These are phyloP conservation scores for Malurus elegans DNA, from an alignment of 2,113 vertebrate species.

Conservation along the genomic window DNA sequence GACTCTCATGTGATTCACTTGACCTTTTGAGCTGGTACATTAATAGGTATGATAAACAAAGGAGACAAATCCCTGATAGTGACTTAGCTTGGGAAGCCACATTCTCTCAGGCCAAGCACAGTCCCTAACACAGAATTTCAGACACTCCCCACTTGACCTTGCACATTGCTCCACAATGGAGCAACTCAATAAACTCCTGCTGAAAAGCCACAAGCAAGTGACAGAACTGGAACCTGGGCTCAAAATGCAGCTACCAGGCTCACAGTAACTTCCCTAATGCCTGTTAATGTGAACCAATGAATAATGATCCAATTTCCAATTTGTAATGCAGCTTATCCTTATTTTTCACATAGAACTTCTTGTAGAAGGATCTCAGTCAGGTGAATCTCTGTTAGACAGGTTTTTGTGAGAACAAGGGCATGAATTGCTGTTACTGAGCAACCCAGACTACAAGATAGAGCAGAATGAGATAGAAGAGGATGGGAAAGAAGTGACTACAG, in stretches of 20 bases:
- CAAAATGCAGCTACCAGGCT: background rate
- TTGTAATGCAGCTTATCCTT: background rate
- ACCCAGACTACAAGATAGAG: too few relatives aligned
- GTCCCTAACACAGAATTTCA: background rate
- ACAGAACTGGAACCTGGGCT: background rate
- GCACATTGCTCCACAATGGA: background rate
- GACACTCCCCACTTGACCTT: background rate
- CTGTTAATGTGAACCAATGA: background rate
- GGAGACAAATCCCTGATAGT: background rate
- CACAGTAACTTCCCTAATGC: background rate
- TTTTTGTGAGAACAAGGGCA: too few relatives aligned
- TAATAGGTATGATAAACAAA: constrained; percentile 2
- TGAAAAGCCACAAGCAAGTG: background rate
- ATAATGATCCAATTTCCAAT: background rate
- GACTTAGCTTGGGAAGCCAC: background rate
- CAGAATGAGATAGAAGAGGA: too few relatives aligned
- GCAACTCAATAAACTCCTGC: background rate
- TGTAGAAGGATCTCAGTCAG: too few relatives aligned
- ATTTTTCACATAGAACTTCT: background rate
- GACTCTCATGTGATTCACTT: background rate
- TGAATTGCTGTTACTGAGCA: too few relatives aligned
- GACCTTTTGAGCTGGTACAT: background rate
- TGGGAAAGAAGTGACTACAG: too few relatives aligned
- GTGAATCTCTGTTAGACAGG: too few relatives aligned
- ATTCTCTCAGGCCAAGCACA: background rate